Percentiles rank a stretch among this genome's conserved stretches.
Evolutionary conservation across 1,140 invertebrate species (phyloP).

Genomic region (Aplysia californica): DNA sequence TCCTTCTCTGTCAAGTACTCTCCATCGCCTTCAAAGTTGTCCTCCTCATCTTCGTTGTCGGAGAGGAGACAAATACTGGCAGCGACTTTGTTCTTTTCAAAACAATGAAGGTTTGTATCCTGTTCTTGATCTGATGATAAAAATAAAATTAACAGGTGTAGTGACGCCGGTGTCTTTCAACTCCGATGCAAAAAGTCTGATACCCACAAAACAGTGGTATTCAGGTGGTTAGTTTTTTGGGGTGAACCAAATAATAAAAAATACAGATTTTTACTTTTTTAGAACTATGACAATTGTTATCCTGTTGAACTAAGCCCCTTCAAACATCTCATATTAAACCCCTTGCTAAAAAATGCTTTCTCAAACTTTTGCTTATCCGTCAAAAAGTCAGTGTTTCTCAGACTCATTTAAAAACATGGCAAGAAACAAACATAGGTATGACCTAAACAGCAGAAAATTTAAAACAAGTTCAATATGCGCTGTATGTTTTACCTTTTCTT

Average conservation of each 20-base stretch:
- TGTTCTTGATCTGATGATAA: background rate
- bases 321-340: no score
- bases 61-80: slow-evolving; percentile 18
- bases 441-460: background rate
- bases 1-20: slow-evolving; percentile 7
- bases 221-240: no score
- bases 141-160: background rate
- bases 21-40: background rate
- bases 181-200: background rate
- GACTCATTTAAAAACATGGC: no score
- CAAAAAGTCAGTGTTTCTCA: no score
- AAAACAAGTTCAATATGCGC: background rate
- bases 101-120: background rate
- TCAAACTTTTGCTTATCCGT: no score
- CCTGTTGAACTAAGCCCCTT: no score
- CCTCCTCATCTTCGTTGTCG: slow-evolving; percentile 14
- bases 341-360: no score
- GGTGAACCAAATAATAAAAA: no score
- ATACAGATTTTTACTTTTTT: background rate
- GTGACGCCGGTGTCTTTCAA: no score
- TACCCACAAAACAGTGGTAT: background rate
- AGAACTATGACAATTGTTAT: background rate
- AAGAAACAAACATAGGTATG: no score
- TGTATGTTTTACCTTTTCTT: background rate
- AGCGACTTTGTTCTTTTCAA: slow-evolving; percentile 7